Evolutionary conservation across 2,797 vertebrate species (phyloP).

Genomic region (Fringilla coelebs): DNA sequence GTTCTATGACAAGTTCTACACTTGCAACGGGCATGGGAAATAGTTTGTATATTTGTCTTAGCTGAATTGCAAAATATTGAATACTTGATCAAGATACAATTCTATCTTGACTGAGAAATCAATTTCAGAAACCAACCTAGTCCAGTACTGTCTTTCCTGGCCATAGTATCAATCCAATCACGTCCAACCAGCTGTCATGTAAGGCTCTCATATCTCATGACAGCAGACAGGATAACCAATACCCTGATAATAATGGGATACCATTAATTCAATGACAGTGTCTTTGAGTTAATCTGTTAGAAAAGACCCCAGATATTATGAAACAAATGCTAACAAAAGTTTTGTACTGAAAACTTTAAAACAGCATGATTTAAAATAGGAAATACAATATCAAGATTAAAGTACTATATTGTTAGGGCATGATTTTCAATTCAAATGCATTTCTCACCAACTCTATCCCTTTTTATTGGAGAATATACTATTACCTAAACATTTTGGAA

Average conservation of each 20-base stretch:
- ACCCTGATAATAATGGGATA: conserved; percentile 14
- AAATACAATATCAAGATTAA: background rate
- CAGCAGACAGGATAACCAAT: conserved; percentile 39
- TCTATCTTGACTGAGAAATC: conserved; percentile 35
- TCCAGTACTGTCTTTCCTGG: background rate
- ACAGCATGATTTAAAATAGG: background rate
- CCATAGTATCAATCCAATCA: conserved; percentile 1
- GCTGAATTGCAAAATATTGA: conserved; percentile 26
- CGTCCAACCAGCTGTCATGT: conserved; percentile 20
- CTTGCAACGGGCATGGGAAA: background rate
- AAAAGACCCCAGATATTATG: background rate
- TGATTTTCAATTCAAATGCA: background rate
- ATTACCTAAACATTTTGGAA: background rate
- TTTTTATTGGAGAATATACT: background rate
- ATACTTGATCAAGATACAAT: conserved; percentile 44
- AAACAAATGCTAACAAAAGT: background rate
- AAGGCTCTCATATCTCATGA: conserved; percentile 23
- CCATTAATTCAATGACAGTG: conserved; percentile 15
- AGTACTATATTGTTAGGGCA: background rate
- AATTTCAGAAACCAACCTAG: conserved; percentile 1
- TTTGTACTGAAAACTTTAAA: background rate
- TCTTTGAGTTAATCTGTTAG: background rate
- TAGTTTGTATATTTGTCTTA: background rate
- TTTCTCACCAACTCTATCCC: background rate
- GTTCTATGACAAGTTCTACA: background rate